These are phyloP conservation scores for Tangara arthus DNA, from an alignment of 2,797 vertebrate genomes.

Conservation along the genomic window DNA sequence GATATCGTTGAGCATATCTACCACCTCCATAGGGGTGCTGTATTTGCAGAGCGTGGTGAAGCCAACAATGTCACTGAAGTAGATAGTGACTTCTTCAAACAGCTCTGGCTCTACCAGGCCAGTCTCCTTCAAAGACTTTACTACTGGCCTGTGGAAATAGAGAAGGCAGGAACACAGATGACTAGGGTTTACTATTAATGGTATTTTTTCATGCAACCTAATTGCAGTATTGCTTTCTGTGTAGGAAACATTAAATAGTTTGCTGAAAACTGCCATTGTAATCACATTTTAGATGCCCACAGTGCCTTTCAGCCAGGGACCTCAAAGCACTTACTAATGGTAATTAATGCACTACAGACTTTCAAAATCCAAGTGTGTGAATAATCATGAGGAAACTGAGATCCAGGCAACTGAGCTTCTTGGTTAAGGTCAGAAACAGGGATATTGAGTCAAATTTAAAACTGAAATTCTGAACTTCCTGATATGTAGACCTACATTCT, in stretches of 20 bases:
- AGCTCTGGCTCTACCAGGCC: slow-evolving; percentile 91
- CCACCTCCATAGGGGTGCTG: slow-evolving; percentile 98
- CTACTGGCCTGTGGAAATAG: slow-evolving; percentile 83
- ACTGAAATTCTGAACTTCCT: neutral
- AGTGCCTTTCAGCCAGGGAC: neutral
- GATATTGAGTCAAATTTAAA: neutral
- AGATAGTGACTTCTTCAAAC: slow-evolving; percentile 94
- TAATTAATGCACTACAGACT: neutral
- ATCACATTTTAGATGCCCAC: neutral
- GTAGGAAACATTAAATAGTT: neutral
- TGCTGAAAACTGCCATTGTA: neutral
- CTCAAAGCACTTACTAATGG: neutral
- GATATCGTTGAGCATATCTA: slow-evolving; percentile 97
- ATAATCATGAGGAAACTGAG: neutral
- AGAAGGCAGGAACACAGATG: neutral
- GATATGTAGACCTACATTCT: neutral
- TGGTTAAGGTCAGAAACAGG: neutral
- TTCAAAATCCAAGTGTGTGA: slow-evolving; percentile 1
- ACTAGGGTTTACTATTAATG: neutral
- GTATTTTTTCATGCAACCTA: neutral
- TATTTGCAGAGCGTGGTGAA: slow-evolving; percentile 97
- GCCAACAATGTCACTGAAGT: slow-evolving; percentile 97
- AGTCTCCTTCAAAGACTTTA: slow-evolving; percentile 93
- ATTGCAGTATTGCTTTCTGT: neutral
- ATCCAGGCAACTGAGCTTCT: neutral